Conservation (phyloP, 2,797 vertebrate species). For the Lophotriccus pileatus region DNA sequence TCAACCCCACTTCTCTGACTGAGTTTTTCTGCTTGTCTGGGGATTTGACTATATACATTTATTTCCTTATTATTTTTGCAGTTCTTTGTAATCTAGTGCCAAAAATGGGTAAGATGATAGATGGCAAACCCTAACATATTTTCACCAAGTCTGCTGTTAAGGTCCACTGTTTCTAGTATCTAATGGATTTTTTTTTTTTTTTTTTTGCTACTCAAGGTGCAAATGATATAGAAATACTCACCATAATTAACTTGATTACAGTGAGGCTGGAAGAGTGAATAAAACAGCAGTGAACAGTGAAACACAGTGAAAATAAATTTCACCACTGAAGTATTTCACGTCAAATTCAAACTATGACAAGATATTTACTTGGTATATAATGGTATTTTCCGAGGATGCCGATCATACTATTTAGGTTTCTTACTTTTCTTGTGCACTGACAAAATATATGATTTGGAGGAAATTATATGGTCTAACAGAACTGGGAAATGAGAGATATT, state of each 20-base stretch:
- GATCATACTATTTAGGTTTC: neutral
- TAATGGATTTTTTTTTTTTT: neutral
- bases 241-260: neutral
- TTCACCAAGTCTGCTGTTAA: neutral
- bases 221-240: neutral
- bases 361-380: neutral
- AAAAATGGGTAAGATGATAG: neutral
- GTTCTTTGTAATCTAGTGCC: neutral
- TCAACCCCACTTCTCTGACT: neutral
- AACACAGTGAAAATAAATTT: neutral
- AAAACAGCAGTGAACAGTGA: neutral
- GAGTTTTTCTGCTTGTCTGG: neutral
- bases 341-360: neutral
- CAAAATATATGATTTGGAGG: neutral
- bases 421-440: neutral
- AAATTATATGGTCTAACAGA: neutral
- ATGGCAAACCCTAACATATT: neutral
- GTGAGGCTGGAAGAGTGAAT: neutral
- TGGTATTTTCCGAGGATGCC: neutral
- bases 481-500: neutral
- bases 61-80: neutral
- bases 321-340: neutral
- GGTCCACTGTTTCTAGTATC: neutral
- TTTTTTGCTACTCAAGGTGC: neutral
- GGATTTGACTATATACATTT: neutral